Percentiles rank a stretch among this genome's conserved stretches.
Conservation (phyloP, 2,888 invertebrate genomes). For the Sturmia bella region DNA sequence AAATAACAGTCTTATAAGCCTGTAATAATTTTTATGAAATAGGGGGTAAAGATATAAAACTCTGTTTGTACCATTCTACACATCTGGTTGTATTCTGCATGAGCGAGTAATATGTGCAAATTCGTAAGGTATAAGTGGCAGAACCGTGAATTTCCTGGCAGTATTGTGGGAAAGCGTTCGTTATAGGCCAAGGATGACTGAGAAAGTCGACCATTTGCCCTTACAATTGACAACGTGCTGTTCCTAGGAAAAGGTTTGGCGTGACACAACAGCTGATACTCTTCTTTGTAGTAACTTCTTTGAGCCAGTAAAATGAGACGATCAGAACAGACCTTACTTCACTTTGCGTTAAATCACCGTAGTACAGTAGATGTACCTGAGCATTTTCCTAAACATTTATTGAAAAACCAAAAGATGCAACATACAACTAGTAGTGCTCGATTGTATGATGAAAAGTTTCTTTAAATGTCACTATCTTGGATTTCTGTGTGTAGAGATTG, state of each 20-base stretch:
- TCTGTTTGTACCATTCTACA: too few relatives aligned
- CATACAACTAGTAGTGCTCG: not conserved
- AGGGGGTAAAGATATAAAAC: too few relatives aligned
- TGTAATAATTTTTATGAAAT: too few relatives aligned
- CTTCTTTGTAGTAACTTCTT: not conserved
- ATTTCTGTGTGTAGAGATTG: too few relatives aligned
- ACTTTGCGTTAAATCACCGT: not conserved
- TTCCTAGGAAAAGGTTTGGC: not conserved
- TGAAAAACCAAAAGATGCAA: not conserved
- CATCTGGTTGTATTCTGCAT: not conserved
- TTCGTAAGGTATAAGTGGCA: not conserved
- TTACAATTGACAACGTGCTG: not conserved
- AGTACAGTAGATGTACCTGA: too few relatives aligned
- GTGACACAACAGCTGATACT: not conserved
- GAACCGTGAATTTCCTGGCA: not conserved
- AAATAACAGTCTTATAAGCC: too few relatives aligned
- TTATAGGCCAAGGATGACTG: too few relatives aligned
- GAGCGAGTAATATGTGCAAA: not conserved
- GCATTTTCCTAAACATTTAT: not conserved
- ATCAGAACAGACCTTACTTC: not conserved
- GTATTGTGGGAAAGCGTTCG: not conserved
- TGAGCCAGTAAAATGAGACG: not conserved
- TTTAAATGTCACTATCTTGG: not conserved
- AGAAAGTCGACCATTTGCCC: not conserved
- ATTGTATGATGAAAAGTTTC: not conserved